Conservation (phyloP, 2,797 vertebrate species). For the Erpetoichthys calabaricus region DNA sequence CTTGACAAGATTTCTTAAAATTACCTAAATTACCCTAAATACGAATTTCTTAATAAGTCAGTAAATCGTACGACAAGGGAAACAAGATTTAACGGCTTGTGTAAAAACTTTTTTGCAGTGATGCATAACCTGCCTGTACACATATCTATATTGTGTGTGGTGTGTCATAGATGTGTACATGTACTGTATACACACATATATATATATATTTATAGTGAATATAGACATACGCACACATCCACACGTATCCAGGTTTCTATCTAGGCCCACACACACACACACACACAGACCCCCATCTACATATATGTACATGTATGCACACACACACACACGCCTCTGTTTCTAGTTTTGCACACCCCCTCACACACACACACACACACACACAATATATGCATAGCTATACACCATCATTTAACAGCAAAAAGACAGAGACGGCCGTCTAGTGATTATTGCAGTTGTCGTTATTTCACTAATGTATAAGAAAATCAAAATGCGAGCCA, state of each 20-base stretch:
- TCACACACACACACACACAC: conserved; percentile 62
- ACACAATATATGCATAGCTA: conserved; percentile 70
- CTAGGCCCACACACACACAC: rapidly evolving
- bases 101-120: no score
- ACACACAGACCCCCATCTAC: no score
- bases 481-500: conserved; percentile 52
- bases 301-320: conserved; percentile 6
- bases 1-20: no score
- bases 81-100: no score
- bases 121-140: no score
- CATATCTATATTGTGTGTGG: no score
- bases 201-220: background rate
- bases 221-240: no score
- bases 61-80: no score
- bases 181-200: background rate
- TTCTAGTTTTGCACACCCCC: conserved; percentile 16
- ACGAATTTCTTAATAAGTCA: no score
- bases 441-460: conserved; percentile 61
- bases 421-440: conserved; percentile 25
- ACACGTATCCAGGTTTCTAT: no score
- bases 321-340: conserved; percentile 8
- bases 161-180: background rate
- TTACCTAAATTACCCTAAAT: no score
- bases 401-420: conserved; percentile 50
- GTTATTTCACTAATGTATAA: conserved; percentile 42